These are phyloP conservation scores for Latrodectus geometricus DNA, from an alignment of 1,140 invertebrate species.

Conservation along the genomic window DNA sequence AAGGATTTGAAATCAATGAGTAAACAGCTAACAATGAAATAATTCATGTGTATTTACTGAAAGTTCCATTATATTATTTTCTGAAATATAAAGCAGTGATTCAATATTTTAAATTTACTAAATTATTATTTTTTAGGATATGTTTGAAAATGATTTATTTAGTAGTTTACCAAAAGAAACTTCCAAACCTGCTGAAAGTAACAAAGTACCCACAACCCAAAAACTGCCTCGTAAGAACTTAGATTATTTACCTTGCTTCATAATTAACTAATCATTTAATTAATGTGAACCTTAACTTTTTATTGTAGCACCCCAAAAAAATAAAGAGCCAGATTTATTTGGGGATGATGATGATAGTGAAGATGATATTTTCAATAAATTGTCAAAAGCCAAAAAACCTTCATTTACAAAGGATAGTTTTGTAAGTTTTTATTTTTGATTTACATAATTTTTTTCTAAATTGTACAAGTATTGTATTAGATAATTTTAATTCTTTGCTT, in stretches of 20 bases:
- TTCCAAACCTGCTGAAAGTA: slow-evolving; percentile 7
- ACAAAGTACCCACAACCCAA: neutral
- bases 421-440: slow-evolving; percentile 17
- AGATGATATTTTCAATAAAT: slow-evolving; percentile 51
- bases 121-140: slow-evolving; percentile 5
- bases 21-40: no score
- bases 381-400: slow-evolving; percentile 22
- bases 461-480: no score
- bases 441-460: neutral
- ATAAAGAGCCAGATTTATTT: slow-evolving; percentile 25
- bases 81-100: no score
- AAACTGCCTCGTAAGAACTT: neutral
- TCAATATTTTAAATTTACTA: no score
- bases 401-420: slow-evolving; percentile 10
- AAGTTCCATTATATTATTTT: no score
- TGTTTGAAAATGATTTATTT: slow-evolving; percentile 50
- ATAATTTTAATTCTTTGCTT: no score
- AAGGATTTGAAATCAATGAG: no score
- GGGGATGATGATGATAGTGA: slow-evolving; percentile 54
- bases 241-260: no score
- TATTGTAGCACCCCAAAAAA: neutral
- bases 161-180: slow-evolving; percentile 13
- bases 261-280: no score
- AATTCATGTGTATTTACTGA: no score
- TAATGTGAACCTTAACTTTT: neutral